These are phyloP conservation scores for Synergus umbraculus DNA, from an alignment of 2,888 invertebrate genomes.

Conservation along the genomic window DNA sequence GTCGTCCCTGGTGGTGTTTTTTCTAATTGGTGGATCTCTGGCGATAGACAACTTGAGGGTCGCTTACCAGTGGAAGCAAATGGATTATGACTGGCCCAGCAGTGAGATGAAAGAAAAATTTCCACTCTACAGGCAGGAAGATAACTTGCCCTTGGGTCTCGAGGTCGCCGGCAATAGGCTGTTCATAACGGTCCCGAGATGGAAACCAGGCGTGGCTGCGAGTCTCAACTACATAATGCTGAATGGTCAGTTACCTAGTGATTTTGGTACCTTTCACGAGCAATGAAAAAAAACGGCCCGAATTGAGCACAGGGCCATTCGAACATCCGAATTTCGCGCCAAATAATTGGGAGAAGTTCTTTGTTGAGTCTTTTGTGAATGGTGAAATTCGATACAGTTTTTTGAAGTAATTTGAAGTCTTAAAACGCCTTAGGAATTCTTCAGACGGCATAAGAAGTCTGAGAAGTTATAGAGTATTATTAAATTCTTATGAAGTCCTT, in stretches of 20 bases:
- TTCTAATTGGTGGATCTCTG: constrained; percentile 50
- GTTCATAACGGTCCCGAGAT: constrained; percentile 87
- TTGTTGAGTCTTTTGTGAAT: not conserved
- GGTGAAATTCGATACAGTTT: not conserved
- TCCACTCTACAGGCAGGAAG: constrained; percentile 78
- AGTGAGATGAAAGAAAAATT: constrained; percentile 78
- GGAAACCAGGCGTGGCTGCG: constrained; percentile 87
- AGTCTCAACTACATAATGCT: constrained; percentile 86
- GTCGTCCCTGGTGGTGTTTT: constrained; percentile 50
- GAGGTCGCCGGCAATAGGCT: constrained; percentile 84
- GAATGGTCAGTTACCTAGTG: constrained; percentile 80
- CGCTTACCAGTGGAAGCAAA: constrained; percentile 85
- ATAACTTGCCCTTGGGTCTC: constrained; percentile 86
- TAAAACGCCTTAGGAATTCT: no score
- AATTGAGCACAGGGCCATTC: not conserved
- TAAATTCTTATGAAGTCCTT: no score
- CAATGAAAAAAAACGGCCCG: not conserved
- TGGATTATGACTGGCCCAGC: constrained; percentile 84
- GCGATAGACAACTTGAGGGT: constrained; percentile 78
- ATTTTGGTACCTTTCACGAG: constrained; percentile 17
- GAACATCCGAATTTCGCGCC: not conserved
- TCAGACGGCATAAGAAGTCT: no score
- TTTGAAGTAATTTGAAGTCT: not conserved
- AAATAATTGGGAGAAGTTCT: not conserved
- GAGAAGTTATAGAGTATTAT: no score